phyloP scores from a whole-genome alignment of 1,140 invertebrate genomes.

The Macrocentrus cingulum region DNA sequence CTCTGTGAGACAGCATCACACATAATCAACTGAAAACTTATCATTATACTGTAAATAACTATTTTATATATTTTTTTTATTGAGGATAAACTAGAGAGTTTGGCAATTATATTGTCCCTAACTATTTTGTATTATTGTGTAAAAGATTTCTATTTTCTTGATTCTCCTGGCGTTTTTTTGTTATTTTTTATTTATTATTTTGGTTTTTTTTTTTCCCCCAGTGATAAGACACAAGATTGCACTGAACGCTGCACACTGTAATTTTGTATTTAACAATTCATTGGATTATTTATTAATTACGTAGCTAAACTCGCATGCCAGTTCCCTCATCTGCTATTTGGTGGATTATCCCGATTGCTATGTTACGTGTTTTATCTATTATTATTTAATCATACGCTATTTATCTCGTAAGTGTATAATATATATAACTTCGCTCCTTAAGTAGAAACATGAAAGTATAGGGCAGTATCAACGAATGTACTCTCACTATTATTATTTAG shows the following conservation, averaged over 20 bases:
- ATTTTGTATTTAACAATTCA: conserved; percentile 28
- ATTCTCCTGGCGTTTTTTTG: conserved; percentile 19
- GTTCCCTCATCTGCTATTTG: conserved; percentile 35
- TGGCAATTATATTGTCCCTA: conserved; percentile 60
- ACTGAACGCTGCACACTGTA: conserved; percentile 30
- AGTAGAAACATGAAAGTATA: conserved; percentile 30
- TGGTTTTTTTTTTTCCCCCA: conserved; percentile 24
- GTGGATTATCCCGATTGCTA: conserved; percentile 26
- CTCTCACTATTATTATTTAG: conserved; percentile 26
- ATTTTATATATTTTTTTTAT: conserved; percentile 8
- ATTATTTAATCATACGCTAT: conserved; percentile 20
- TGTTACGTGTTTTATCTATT: conserved; percentile 1
- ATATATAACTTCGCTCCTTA: conserved; percentile 23
- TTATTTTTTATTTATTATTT: conserved; percentile 29
- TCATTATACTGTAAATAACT: neutral
- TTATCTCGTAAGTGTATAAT: conserved; percentile 18
- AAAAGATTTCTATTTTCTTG: conserved; percentile 34
- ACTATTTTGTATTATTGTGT: conserved; percentile 46
- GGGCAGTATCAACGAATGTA: conserved; percentile 29
- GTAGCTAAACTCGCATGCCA: conserved; percentile 38
- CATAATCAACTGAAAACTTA: neutral
- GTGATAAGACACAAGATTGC: conserved; percentile 32
- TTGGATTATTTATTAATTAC: conserved; percentile 26
- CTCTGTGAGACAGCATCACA: neutral
- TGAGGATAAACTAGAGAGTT: conserved; percentile 53